phyloP scores from a whole-genome alignment of 2,888 invertebrate genomes.

The Lingula anatina region DNA sequence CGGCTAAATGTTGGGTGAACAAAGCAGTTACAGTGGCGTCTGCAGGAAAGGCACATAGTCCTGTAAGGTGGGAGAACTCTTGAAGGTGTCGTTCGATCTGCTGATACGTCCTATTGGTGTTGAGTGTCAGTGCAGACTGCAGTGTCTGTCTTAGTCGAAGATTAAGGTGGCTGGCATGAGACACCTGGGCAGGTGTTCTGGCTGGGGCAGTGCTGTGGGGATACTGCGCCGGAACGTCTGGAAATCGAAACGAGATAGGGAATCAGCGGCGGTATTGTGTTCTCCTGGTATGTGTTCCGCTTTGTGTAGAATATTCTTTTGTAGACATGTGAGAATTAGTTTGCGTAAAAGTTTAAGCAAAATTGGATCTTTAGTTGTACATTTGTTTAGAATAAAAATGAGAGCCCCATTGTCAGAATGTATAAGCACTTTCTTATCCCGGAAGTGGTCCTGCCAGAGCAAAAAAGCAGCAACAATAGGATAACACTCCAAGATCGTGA shows the following conservation, averaged over 20 bases:
- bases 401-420: conserved; percentile 3
- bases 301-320: conserved; percentile 1
- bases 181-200: not conserved
- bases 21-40: no score
- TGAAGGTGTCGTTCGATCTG: no score
- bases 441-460: not conserved
- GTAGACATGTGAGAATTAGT: conserved; percentile 1
- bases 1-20: no score
- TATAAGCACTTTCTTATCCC: conserved; percentile 1
- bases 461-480: conserved; percentile 2
- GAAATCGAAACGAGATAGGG: conserved; percentile 7
- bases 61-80: no score
- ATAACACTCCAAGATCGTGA: conserved; percentile 7
- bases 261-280: conserved; percentile 1
- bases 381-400: no score
- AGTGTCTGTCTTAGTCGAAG: no score
- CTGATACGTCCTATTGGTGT: no score
- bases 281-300: conserved; percentile 1
- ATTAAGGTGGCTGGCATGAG: no score
- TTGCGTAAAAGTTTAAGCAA: conserved; percentile 5
- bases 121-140: no score
- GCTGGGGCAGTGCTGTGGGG: not conserved
- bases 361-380: conserved; percentile 3
- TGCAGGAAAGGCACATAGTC: no score
- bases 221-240: not conserved